phyloP scores from a whole-genome alignment of 2,888 invertebrate genomes.

The Cantharis nigra region DNA sequence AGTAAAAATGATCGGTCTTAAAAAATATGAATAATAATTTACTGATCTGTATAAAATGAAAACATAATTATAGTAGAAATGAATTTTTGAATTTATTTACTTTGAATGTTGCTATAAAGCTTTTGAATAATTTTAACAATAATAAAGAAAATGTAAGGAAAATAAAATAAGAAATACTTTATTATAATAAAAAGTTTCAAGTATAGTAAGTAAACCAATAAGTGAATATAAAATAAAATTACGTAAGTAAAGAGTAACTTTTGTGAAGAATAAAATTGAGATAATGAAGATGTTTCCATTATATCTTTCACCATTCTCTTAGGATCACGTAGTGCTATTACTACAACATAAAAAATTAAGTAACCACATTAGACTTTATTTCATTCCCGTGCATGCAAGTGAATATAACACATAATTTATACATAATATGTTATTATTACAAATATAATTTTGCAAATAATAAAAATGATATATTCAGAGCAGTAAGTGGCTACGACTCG shows the following conservation, averaged over 20 bases:
- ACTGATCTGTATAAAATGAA: too few species aligned
- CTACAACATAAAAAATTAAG: constrained; percentile 7
- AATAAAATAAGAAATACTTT: neutral
- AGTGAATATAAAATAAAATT: neutral
- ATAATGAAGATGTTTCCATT: neutral
- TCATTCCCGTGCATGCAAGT: constrained; percentile 2
- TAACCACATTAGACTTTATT: constrained; percentile 5
- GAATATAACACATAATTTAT: constrained; percentile 5
- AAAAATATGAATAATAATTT: neutral
- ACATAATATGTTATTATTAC: constrained; percentile 2
- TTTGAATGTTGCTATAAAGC: too few species aligned
- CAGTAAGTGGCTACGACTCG: neutral
- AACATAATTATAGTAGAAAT: too few species aligned
- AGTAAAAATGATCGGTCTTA: too few species aligned
- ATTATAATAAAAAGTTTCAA: neutral
- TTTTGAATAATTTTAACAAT: neutral
- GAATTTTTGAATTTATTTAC: too few species aligned
- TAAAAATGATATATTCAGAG: neutral
- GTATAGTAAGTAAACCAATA: neutral
- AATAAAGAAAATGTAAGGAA: neutral
- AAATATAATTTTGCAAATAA: neutral
- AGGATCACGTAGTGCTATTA: constrained; percentile 5
- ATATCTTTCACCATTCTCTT: constrained; percentile 1
- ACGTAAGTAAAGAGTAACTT: neutral
- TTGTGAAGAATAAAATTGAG: neutral